Percentiles rank a stretch among this genome's conserved stretches.
These are phyloP conservation scores for Diphyllodes magnificus DNA, from an alignment of 2,113 vertebrate genomes.

Conservation along the genomic window DNA sequence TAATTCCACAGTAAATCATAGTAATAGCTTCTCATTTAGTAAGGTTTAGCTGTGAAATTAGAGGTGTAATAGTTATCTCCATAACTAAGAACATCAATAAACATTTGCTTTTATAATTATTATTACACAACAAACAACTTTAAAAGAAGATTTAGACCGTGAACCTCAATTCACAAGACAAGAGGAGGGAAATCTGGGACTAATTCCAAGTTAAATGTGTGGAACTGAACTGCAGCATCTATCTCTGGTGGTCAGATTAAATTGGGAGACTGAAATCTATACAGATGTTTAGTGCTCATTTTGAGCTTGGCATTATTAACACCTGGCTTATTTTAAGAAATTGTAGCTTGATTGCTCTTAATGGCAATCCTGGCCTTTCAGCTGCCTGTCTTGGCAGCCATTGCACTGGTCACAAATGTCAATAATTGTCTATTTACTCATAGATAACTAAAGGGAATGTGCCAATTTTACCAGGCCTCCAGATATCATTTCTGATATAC, in stretches of 20 bases:
- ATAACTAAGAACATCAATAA: conserved; percentile 6
- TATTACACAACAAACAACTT: not conserved
- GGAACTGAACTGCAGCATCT: not conserved
- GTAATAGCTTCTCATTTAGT: conserved; percentile 5
- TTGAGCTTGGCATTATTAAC: not conserved
- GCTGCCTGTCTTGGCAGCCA: not conserved
- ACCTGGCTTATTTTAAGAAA: not conserved
- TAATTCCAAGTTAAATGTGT: not conserved
- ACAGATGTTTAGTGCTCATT: not conserved
- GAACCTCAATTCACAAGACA: not conserved
- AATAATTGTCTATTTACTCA: not conserved
- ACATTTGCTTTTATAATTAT: conserved; percentile 1
- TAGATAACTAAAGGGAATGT: not conserved
- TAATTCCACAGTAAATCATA: conserved; percentile 27
- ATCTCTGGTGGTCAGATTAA: not conserved
- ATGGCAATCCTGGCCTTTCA: not conserved
- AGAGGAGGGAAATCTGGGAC: not conserved
- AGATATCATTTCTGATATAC: not conserved
- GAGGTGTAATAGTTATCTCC: conserved; percentile 15
- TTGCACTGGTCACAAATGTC: not conserved
- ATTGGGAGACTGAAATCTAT: not conserved
- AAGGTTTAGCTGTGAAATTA: conserved; percentile 41
- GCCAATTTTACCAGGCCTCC: not conserved
- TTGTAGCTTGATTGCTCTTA: not conserved
- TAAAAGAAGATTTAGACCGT: not conserved